Evolutionary conservation across 2,113 vertebrate species (phyloP), one percentile per base, ranked within the genome.

Genomic region (Apteryx owenii): DNA sequence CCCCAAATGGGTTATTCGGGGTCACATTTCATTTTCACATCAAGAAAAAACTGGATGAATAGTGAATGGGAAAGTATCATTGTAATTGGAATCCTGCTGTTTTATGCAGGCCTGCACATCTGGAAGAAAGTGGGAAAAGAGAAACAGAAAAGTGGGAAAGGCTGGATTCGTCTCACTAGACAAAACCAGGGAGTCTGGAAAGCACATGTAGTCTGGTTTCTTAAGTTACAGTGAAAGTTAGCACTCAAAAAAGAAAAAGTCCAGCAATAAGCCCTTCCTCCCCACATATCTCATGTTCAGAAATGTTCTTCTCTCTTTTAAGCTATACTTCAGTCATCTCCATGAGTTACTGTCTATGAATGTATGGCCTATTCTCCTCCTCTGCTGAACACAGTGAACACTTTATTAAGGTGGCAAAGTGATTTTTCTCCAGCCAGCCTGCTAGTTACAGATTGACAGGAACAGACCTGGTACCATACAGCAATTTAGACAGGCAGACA

Each of bases 1-100:
- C 48, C 44, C 5, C 5, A 29, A 4, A 77, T 89, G 81, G 89
- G 94, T 95, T 96, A 92, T 93, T 95, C 96, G 95, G 94, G 95
- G 95, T 96, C 91, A 95, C 94, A 96, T 95, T 95, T 96, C 91
- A 90, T 97, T 97, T 96, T 91, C 91, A 93, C 96, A 93, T 97
- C 93, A 97, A 96, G 97, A 96, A 96, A 93, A 88, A 92, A 94
- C 64, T 94, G 91, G 93, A 97, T 97, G 89, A 97, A 96, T 96
- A 95, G 91, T 96, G 95, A 97, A 97, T 93, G 93, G 75, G 91
- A 95, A 97, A 95, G 88, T 93, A 96, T 94, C 79, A 62, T 80
- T 89, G 70, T 97, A 97, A 97, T 88, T 97, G 95, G 95, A 96
- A 95, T 96, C 94, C 94, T 91, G 95, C 97, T 98, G 97, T 91